phyloP scores from a whole-genome alignment of 2,888 invertebrate species.

The Drosophila eohydei region DNA sequence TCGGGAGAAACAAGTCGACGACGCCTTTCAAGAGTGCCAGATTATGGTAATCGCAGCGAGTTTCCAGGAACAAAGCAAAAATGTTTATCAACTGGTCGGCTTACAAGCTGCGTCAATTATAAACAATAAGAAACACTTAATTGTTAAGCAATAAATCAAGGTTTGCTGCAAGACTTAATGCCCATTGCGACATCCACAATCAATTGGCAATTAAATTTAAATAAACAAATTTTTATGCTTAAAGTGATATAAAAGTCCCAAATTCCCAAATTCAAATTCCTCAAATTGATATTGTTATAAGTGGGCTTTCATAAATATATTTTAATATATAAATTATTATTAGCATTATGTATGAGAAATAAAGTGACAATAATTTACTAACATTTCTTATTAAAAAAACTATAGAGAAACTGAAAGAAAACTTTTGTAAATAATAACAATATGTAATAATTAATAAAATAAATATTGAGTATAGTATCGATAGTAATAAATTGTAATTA shows the following conservation, averaged over 20 bases:
- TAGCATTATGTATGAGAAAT: no score
- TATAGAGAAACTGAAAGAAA: background rate
- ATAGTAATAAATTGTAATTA: no score
- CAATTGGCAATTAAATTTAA: background rate
- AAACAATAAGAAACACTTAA: background rate
- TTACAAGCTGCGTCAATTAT: conserved; percentile 4
- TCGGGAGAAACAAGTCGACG: conserved; percentile 63
- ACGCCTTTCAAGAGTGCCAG: conserved; percentile 1
- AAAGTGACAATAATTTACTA: no score
- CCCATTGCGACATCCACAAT: background rate
- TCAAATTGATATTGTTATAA: no score
- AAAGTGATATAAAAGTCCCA: background rate
- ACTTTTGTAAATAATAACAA: background rate
- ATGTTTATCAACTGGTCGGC: background rate
- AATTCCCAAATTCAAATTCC: background rate
- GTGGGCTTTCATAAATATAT: background rate
- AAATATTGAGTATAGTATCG: no score
- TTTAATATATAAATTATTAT: background rate
- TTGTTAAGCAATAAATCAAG: conserved; percentile 9
- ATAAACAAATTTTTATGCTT: background rate
- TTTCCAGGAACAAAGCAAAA: conserved; percentile 2
- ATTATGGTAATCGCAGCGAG: conserved; percentile 28
- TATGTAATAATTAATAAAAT: background rate
- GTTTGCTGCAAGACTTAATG: background rate
- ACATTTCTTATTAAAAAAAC: no score